Evolutionary conservation across 53 echinoderm and acorn worm genomes (phyloP), one percentile per base, ranked within the genome.

Genomic region (Luidia sarsii): DNA sequence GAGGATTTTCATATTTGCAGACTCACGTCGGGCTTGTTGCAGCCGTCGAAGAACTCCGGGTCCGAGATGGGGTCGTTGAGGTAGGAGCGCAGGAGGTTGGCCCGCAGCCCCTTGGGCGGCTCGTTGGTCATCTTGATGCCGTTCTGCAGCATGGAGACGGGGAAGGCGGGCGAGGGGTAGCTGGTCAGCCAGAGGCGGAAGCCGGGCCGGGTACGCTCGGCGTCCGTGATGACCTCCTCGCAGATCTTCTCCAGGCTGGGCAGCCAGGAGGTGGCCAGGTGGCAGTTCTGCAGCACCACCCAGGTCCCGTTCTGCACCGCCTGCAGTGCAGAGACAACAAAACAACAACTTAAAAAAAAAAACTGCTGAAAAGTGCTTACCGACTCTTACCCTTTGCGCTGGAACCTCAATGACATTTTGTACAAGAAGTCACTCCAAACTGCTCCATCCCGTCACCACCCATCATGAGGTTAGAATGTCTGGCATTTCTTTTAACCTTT

Each of bases 111-210:
- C 66, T 95, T 95, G 3, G 95, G 95, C 13, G 95, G 95, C 75
- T 95, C 95, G 51, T 95, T 95, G 50, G 95, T 95, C 95, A 95
- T 95, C 75, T 95, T 95, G 57, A 95, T 88, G 16, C 95, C 95
- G 79, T 91, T 89, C 87, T 95, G 95, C 5, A 95, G 89, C 70
- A 95, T 83, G 2, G 95, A 95, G 11, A 95, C 89, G 2, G 95
- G 95, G 75, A 95, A 95, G 34, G 91, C 19, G 4, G 91, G 89
- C 0, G 95, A 89, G 1, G 95, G 95, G 62, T 95, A 95, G 77
- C 95, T 95, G 75, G 95, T 95, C 43, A 95, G 62, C 95, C 95
- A 95, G 7, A 95, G 83, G 25, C 95, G 89, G 81, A 95, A 95
- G 18, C 84, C 52, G 3, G 91, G 89, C 37, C 81, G 86, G 29